Evolutionary conservation across 2,113 vertebrate species (phyloP), one percentile per base, ranked within the genome.

Genomic region (Nesogale talazaci): DNA sequence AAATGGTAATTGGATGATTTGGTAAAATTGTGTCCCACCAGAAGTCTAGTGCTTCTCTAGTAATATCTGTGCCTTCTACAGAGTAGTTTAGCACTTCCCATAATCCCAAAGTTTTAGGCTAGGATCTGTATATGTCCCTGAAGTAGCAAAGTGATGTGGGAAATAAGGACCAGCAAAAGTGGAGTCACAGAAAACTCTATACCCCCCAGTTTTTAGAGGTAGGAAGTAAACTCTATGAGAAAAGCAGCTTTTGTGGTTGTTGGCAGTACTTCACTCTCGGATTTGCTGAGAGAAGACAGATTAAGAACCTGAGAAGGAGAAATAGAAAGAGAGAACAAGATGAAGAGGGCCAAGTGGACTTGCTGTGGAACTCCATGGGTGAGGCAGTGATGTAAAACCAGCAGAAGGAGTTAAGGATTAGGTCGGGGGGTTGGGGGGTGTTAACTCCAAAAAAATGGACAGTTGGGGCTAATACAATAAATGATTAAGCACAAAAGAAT

Each of bases 311-410:
- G 29, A 22, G 9, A 46, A 5, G 31, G 1, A 15, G 57, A 38
- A 36, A n/a, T 52, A 63, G 15, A 38, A 20, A 59, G 15, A 29
- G 15, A 34, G 19, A 7, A 29, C 38, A 42, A 63, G 57, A 31
- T 6, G 25, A 34, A 3, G 36, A 31, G 20, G 11, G 20, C 0
- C 8, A 0, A 29, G 4, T n/a, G 36, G 27, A 23, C 12, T 29
- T 22, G 69, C 69, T n/a, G 11, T 31, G 69, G 69, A n/a, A 6
- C 69, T 34, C 25, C 3, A n/a, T 34, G 69, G 0, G 6, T 6
- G 11, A 52, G 15, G 36, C 23, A 22, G n/a, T 61, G 63, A 80
- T 5, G 2, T 6, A 5, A 63, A 70, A 16, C 10, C n/a, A 4
- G 0, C n/a, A 3, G 0, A 27, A 40, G 29, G 52, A 76, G 31